Percentiles rank a stretch among this genome's conserved stretches.
Conservation (phyloP, 2,113 vertebrate species). For the Chrysemys picta region DNA sequence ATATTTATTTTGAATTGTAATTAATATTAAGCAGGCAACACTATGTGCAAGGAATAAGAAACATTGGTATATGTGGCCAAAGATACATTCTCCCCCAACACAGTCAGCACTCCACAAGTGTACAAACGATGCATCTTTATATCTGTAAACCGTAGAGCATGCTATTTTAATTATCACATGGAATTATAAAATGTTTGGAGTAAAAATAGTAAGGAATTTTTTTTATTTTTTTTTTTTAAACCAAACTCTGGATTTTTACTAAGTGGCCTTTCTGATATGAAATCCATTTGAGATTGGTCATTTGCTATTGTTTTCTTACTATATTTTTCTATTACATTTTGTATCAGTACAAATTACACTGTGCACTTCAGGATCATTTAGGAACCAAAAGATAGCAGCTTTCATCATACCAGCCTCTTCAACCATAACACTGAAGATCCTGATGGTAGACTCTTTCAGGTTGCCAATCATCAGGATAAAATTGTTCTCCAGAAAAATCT, state of each 20-base stretch:
- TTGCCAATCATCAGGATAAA: background rate
- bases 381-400: background rate
- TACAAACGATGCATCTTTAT: background rate
- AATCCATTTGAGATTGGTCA: background rate
- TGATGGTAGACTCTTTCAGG: background rate
- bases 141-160: background rate
- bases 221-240: background rate
- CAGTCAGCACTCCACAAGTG: constrained; percentile 69
- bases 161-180: background rate
- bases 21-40: constrained; percentile 71
- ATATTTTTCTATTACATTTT: background rate
- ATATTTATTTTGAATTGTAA: background rate
- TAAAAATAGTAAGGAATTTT: background rate
- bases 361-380: background rate
- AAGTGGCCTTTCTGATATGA: background rate
- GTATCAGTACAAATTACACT: background rate
- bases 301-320: background rate
- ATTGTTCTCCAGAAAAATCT: background rate
- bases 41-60: constrained; percentile 25
- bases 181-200: constrained; percentile 21
- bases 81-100: constrained; percentile 54
- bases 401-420: background rate
- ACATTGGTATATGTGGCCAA: constrained; percentile 47
- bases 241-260: background rate
- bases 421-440: background rate